A percentile compares a stretch with the other conserved stretches of the same genome.
phyloP scores from a whole-genome alignment of 2,113 vertebrate species.

The Laticauda colubrina region DNA sequence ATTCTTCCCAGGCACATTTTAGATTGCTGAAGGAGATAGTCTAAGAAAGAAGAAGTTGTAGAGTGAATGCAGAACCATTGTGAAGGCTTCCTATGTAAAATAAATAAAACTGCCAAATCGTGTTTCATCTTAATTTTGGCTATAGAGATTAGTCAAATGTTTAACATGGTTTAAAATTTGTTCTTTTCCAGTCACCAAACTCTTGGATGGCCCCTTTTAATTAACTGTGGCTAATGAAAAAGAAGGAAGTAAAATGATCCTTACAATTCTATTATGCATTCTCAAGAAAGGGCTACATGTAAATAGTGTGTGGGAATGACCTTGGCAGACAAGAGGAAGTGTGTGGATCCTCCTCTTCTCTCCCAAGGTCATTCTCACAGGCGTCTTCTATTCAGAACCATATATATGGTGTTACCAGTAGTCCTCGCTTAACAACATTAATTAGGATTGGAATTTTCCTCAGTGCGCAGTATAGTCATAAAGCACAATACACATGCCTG shows the following conservation, averaged over 20 bases:
- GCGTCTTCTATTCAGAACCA: background rate
- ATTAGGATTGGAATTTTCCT: background rate
- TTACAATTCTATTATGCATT: background rate
- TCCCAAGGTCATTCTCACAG: background rate
- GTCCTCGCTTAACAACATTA: background rate
- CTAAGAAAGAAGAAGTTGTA: background rate
- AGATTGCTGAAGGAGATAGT: background rate
- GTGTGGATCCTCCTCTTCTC: background rate
- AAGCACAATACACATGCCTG: background rate
- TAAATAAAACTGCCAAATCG: background rate
- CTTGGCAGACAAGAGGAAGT: background rate
- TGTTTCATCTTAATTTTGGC: background rate
- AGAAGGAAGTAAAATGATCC: background rate
- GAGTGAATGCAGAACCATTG: background rate
- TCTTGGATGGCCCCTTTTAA: background rate
- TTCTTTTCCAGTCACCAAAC: background rate
- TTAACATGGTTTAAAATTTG: background rate
- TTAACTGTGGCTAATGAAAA: background rate
- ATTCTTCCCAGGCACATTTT: background rate
- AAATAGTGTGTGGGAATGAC: background rate
- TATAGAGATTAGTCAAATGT: background rate
- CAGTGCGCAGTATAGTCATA: background rate
- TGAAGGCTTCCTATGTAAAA: background rate
- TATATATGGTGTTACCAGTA: background rate
- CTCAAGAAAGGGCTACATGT: background rate